Evolutionary conservation across 2,113 vertebrate genomes (phyloP).

Genomic region (Agelaius tricolor): DNA sequence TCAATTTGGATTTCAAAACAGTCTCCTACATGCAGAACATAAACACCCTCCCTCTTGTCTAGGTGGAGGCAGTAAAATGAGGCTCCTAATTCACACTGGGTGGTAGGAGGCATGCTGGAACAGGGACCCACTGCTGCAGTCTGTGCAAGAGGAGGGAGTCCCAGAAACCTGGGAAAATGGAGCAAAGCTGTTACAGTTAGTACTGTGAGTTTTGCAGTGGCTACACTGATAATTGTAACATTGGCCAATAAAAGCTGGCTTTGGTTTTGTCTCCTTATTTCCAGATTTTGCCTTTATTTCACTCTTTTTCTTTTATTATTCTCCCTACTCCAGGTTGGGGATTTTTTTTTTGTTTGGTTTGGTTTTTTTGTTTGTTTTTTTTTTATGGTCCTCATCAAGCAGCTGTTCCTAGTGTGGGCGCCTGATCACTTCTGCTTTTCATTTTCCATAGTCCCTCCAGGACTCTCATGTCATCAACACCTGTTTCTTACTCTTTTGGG

Average conservation of each 20-base stretch:
- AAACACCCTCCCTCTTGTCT: background rate
- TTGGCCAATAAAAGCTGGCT: constrained; percentile 24
- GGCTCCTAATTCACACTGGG: constrained; percentile 21
- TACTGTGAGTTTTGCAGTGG: constrained; percentile 17
- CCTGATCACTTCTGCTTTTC: constrained; percentile 33
- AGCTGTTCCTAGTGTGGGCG: constrained; percentile 12
- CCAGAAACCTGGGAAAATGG: constrained; percentile 17
- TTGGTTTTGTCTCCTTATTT: constrained; percentile 37
- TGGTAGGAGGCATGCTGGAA: background rate
- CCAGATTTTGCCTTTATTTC: constrained; percentile 42
- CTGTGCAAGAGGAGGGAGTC: background rate
- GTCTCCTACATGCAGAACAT: background rate
- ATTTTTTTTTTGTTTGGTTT: background rate
- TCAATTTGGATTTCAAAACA: constrained; percentile 52
- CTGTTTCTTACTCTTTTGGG: background rate
- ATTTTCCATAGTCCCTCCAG: background rate
- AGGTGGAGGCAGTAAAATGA: constrained; percentile 36
- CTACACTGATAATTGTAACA: constrained; percentile 1
- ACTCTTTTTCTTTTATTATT: constrained; percentile 11
- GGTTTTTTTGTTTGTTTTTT: background rate
- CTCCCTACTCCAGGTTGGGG: background rate
- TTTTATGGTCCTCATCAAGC: constrained; percentile 34
- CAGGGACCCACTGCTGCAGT: background rate
- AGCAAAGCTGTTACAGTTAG: constrained; percentile 32
- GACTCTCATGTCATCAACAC: background rate